phyloP scores from a whole-genome alignment of 2,888 invertebrate genomes.

The Synanthedon myopaeformis region DNA sequence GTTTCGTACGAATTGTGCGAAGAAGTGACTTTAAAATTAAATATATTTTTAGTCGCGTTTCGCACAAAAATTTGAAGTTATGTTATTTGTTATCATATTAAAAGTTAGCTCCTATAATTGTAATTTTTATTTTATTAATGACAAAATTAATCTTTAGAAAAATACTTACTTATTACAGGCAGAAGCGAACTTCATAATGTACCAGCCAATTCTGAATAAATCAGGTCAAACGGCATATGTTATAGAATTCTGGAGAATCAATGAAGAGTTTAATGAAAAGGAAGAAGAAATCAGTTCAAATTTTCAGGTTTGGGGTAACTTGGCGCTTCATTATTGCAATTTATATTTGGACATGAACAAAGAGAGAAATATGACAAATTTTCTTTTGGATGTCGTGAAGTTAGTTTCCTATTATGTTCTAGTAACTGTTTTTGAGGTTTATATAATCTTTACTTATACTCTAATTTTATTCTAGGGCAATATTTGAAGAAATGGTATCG shows the following conservation, averaged over 20 bases:
- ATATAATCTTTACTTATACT: background rate
- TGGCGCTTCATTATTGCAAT: conserved; percentile 77
- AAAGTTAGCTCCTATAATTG: background rate
- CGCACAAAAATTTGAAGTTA: background rate
- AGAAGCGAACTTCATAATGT: conserved; percentile 58
- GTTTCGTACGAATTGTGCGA: no score
- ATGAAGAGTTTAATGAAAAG: conserved; percentile 70
- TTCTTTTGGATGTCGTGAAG: conserved; percentile 84
- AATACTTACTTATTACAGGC: conserved; percentile 18
- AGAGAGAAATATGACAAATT: conserved; percentile 80
- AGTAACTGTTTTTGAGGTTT: background rate
- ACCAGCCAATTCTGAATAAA: conserved; percentile 74
- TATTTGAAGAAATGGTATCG: conserved; percentile 89
- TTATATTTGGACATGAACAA: conserved; percentile 77
- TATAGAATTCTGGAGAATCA: conserved; percentile 74
- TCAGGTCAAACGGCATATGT: conserved; percentile 75
- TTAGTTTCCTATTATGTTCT: conserved; percentile 44
- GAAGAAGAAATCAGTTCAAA: conserved; percentile 78
- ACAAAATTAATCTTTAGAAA: background rate
- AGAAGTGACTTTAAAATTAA: no score
- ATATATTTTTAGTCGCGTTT: no score
- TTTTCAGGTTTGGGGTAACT: conserved; percentile 77
- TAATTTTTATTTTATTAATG: background rate
- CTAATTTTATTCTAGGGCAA: conserved; percentile 70
- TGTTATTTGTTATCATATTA: background rate